Conservation (phyloP, 1,140 invertebrate species). For the Lepidurus packardi region DNA sequence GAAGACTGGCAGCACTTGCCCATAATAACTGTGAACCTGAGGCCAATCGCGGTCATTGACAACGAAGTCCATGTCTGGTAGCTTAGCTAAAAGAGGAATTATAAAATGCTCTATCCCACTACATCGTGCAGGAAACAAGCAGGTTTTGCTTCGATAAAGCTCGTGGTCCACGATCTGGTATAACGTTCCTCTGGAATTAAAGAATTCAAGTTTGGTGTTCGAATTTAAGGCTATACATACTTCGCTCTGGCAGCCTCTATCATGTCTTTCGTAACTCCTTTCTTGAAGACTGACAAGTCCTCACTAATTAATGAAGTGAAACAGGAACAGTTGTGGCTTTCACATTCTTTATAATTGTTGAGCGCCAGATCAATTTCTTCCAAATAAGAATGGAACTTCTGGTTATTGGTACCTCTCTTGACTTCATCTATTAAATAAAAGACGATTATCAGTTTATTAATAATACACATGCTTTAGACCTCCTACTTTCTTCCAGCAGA, state of each 20-base stretch:
- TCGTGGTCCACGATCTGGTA: slow-evolving; percentile 80
- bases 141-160: slow-evolving; percentile 73
- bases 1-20: slow-evolving; percentile 68
- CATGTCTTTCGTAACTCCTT: slow-evolving; percentile 60
- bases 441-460: not conserved
- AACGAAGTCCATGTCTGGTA: slow-evolving; percentile 79
- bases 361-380: not conserved
- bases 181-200: slow-evolving; percentile 57
- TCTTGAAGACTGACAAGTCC: slow-evolving; percentile 64
- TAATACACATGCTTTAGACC: not conserved
- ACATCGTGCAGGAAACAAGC: slow-evolving; percentile 88
- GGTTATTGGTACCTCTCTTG: not conserved
- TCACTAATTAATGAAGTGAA: slow-evolving; percentile 56
- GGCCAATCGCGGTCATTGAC: slow-evolving; percentile 91
- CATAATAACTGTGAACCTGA: slow-evolving; percentile 62
- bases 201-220: not conserved
- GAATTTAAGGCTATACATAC: slow-evolving; percentile 43
- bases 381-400: not conserved
- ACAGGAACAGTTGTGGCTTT: slow-evolving; percentile 46
- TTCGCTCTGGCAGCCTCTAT: slow-evolving; percentile 55
- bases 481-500: not conserved
- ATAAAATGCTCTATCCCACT: slow-evolving; percentile 85
- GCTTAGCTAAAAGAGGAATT: slow-evolving; percentile 52
- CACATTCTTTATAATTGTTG: slow-evolving; percentile 27
- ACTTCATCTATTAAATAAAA: not conserved